Evolutionary conservation across 2,113 vertebrate genomes (phyloP).

Genomic region (Chrysemys picta): DNA sequence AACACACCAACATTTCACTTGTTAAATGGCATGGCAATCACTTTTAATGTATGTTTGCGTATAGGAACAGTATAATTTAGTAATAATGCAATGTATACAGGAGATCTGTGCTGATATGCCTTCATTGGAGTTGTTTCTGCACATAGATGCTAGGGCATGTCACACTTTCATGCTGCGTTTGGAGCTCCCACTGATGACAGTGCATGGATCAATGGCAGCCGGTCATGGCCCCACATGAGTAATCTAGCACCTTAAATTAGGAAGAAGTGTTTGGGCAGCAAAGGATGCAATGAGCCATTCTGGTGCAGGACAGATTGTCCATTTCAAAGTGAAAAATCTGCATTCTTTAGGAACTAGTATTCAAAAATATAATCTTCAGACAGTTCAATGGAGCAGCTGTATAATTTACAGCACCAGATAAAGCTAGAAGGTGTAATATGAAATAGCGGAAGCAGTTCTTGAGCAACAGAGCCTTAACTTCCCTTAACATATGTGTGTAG

Average conservation of each 20-base stretch:
- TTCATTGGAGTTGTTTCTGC: not conserved
- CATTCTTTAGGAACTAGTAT: constrained; percentile 80
- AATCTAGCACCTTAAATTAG: not conserved
- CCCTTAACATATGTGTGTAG: constrained; percentile 85
- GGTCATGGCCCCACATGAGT: not conserved
- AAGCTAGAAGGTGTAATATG: constrained; percentile 83
- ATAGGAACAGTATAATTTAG: not conserved
- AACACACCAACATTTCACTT: not conserved
- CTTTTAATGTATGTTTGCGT: not conserved
- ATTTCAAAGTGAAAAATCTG: constrained; percentile 48
- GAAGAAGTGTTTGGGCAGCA: constrained; percentile 3
- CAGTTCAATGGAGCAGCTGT: constrained; percentile 86
- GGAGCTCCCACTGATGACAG: not conserved
- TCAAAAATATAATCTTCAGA: constrained; percentile 78
- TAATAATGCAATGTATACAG: not conserved
- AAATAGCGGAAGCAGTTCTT: constrained; percentile 79
- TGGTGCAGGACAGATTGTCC: constrained; percentile 3
- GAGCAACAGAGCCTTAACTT: constrained; percentile 88
- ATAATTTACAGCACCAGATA: constrained; percentile 86
- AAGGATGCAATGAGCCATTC: not conserved
- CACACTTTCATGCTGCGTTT: not conserved
- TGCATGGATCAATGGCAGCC: not conserved
- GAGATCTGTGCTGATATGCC: not conserved
- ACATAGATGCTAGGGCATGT: not conserved
- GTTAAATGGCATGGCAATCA: fast-evolving